Percentiles rank a stretch among this genome's conserved stretches.
Evolutionary conservation across 2,113 vertebrate species (phyloP).

Genomic region (Platichthys flesus): DNA sequence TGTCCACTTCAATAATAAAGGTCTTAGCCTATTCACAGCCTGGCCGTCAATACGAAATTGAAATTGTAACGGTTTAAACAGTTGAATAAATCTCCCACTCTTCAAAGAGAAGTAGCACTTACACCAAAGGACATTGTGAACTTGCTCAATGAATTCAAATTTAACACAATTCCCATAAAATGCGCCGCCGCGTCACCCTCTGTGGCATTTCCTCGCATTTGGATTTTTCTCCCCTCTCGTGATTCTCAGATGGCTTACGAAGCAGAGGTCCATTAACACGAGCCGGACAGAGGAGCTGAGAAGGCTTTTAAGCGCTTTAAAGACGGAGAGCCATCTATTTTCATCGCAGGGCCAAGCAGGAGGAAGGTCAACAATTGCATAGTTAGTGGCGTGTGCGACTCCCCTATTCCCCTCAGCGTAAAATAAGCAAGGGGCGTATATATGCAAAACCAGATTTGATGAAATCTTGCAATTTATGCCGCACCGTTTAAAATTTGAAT

Average conservation of each 20-base stretch:
- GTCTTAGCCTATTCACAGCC: neutral
- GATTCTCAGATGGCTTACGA: constrained; percentile 66
- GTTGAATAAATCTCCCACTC: constrained; percentile 6
- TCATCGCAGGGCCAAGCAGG: constrained; percentile 53
- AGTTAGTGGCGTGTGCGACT: constrained; percentile 17
- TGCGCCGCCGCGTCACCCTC: constrained; percentile 28
- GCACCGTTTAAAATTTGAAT: constrained; percentile 60
- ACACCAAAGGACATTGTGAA: constrained; percentile 22
- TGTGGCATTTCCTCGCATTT: constrained; percentile 57
- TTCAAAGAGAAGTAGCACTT: constrained; percentile 5
- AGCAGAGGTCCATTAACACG: constrained; percentile 67
- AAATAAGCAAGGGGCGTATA: constrained; percentile 26
- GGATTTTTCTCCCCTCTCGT: constrained; percentile 22
- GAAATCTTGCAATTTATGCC: constrained; percentile 36
- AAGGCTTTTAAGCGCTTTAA: constrained; percentile 62
- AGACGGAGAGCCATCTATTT: constrained; percentile 54
- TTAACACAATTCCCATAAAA: constrained; percentile 37
- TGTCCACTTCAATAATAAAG: neutral
- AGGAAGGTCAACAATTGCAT: constrained; percentile 62
- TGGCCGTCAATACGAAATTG: neutral
- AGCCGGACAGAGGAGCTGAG: constrained; percentile 36
- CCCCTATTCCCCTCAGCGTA: neutral
- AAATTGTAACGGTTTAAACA: constrained; percentile 1
- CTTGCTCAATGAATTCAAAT: constrained; percentile 35
- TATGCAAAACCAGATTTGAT: constrained; percentile 33